Evolutionary conservation across 2,797 vertebrate species (phyloP).

Genomic region (Centropyge bicolor): DNA sequence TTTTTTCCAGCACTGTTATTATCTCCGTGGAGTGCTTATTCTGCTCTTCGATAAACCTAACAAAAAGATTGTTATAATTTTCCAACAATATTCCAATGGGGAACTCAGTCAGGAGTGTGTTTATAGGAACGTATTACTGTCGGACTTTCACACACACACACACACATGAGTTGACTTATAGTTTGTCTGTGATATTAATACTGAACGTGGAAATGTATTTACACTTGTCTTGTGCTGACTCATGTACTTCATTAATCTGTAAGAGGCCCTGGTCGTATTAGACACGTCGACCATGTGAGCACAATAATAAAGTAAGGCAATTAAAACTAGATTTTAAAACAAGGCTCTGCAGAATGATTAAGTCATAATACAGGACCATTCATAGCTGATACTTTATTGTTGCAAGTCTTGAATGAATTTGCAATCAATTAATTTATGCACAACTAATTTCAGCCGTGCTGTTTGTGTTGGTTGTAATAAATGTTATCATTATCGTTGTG

Average conservation of each 20-base stretch:
- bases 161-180: rapidly evolving
- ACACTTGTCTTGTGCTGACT: background rate
- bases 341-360: background rate
- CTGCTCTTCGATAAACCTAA: slow-evolving; percentile 28
- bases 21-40: slow-evolving; percentile 29
- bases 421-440: background rate
- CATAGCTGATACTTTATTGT: background rate
- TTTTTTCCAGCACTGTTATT: slow-evolving; percentile 33
- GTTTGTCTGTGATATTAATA: background rate
- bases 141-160: background rate
- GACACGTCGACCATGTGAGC: background rate
- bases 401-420: background rate
- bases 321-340: background rate
- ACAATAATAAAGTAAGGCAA: background rate
- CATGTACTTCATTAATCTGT: background rate
- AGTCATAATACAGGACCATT: background rate
- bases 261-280: no score
- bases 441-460: background rate
- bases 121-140: slow-evolving; percentile 10
- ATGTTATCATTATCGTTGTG: background rate
- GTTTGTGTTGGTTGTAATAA: background rate
- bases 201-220: background rate
- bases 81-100: slow-evolving; percentile 14
- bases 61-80: slow-evolving; percentile 18
- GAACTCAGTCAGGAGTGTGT: slow-evolving; percentile 15